Evolutionary conservation across 2,888 invertebrate species (phyloP).

Genomic region (Cactoblastis cactorum): DNA sequence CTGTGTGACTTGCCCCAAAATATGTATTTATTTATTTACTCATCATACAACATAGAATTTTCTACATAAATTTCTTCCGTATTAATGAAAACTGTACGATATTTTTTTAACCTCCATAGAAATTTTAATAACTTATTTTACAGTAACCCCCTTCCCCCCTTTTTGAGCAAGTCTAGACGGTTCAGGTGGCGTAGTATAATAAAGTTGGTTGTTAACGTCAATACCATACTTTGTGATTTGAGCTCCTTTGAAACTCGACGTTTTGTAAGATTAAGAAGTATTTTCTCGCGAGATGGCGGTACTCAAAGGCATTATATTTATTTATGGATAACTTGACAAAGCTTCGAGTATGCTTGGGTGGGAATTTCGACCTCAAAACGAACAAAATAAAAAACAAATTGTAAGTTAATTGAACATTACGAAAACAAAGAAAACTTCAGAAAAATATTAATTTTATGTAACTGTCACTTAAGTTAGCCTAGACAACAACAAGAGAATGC

Average conservation of each 20-base stretch:
- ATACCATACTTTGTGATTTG: not conserved
- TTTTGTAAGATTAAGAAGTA: not conserved
- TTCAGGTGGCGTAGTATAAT: conserved; percentile 37
- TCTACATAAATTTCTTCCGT: too few species aligned
- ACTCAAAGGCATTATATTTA: not conserved
- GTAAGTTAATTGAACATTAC: too few species aligned
- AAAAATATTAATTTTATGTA: not conserved
- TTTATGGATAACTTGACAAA: not conserved
- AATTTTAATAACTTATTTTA: not conserved
- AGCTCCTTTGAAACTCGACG: not conserved
- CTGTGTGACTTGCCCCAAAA: too few species aligned
- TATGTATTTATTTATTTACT: too few species aligned
- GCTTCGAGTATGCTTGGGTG: too few species aligned
- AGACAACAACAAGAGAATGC: not conserved
- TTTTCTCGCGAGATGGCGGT: not conserved
- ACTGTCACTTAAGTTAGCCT: not conserved
- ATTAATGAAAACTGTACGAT: not conserved
- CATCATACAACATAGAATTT: too few species aligned
- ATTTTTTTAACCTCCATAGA: not conserved
- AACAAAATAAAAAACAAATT: too few species aligned
- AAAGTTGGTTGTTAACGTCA: conserved; percentile 19
- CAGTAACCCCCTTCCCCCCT: not conserved
- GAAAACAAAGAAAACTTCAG: too few species aligned
- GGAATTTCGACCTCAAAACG: too few species aligned
- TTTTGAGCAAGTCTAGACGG: conserved; percentile 17